These are phyloP conservation scores for Urechis unicinctus DNA, from an alignment of 2,888 invertebrate genomes.

Conservation along the genomic window DNA sequence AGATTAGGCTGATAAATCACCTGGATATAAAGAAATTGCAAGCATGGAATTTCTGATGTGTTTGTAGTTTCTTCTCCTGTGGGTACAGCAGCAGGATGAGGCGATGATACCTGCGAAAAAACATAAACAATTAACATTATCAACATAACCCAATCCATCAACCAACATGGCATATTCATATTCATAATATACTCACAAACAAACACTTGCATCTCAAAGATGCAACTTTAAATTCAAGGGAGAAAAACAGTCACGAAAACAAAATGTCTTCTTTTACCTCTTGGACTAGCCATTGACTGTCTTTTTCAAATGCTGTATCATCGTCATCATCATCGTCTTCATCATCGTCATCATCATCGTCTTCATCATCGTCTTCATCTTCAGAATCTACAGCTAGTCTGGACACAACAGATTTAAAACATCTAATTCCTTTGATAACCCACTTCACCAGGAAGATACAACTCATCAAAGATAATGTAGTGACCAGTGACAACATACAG, in stretches of 20 bases:
- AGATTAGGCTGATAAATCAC: too few relatives aligned
- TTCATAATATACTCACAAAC: too few relatives aligned
- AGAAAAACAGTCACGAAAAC: too few relatives aligned
- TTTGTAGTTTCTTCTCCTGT: background rate
- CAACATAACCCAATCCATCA: slow-evolving; percentile 30
- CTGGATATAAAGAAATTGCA: slow-evolving; percentile 71
- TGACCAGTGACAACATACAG: slow-evolving; percentile 27
- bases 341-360: slow-evolving; percentile 12
- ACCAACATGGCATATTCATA: too few relatives aligned
- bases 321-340: slow-evolving; percentile 28
- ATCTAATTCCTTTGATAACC: too few relatives aligned
- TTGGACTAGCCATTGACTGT: background rate
- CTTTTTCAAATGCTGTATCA: slow-evolving; percentile 26
- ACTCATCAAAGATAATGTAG: too few relatives aligned
- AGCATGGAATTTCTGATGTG: slow-evolving; percentile 3
- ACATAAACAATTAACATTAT: background rate
- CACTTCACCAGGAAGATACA: too few relatives aligned
- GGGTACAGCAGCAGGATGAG: background rate
- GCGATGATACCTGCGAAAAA: background rate
- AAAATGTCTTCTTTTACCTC: background rate
- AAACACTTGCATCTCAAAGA: too few relatives aligned
- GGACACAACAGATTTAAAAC: too few relatives aligned
- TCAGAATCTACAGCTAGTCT: background rate
- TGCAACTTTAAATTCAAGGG: too few relatives aligned
- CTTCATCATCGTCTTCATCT: too few relatives aligned